Evolutionary conservation across 2,888 invertebrate genomes (phyloP), one percentile per base, ranked within the genome.

Genomic region (Anagyrus pseudococci): DNA sequence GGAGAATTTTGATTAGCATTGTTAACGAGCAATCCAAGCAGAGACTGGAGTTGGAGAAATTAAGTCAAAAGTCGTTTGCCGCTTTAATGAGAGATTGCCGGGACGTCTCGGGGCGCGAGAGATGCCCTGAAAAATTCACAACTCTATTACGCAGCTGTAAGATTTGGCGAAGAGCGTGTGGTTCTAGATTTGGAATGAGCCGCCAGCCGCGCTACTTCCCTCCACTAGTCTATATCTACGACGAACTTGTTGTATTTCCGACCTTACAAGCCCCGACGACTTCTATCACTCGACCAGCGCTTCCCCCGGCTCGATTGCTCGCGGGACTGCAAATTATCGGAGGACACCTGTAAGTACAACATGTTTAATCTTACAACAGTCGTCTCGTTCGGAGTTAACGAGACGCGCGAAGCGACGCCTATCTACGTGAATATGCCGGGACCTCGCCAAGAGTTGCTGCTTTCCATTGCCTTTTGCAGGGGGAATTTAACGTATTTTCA

Each of bases 101-200:
- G 15, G 22, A n/a, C 15, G 19, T 41, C n/a, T 44, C 43, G 40
- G 19, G 19, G 7, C n/a, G 15, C 19, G 15, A n/a, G 33, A 13
- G 20, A 10, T 7, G 52, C 17, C 20, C n/a, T n/a, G 44, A 58
- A 63, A 63, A 58, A 58, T 58, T 63, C 58, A 58, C 55, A 63
- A 63, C 58, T 55, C 58, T 54, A 63, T 58, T 63, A 63, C 49
- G 58, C n/a, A n/a, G 25, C 54, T 63, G 58, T 46, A 55, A 63
- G 58, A 55, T 55, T 62, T 50, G 23, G 41, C 23, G 3, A 15
- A 37, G 41, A 23, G 19, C 23, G 43, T 15, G 41, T 15, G 43
- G 8, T 17, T 8, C 43, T 43, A 7, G 33, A 37, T n/a, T n/a
- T n/a, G n/a, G n/a, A n/a, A n/a, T n/a, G n/a, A n/a, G n/a, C n/a